These are phyloP conservation scores for Lepidurus packardi DNA, from an alignment of 1,140 invertebrate species.

Conservation along the genomic window DNA sequence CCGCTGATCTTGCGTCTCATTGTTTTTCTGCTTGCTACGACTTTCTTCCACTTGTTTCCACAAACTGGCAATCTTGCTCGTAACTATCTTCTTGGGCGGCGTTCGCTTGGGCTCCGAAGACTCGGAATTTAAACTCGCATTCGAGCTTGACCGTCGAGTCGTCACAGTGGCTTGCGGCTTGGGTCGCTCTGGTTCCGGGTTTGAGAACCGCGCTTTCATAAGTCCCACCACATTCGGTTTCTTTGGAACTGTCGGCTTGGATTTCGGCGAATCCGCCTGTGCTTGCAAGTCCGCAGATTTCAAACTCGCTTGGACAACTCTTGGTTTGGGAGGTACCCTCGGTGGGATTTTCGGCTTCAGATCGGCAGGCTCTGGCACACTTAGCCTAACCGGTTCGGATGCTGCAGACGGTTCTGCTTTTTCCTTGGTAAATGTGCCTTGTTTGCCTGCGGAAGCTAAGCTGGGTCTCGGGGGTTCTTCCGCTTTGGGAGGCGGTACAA, in stretches of 20 bases:
- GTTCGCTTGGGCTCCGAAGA: constrained; percentile 38
- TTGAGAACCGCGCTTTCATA: constrained; percentile 37
- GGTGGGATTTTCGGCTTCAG: constrained; percentile 31
- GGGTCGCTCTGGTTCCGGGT: background rate
- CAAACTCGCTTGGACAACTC: constrained; percentile 14
- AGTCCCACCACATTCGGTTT: constrained; percentile 36
- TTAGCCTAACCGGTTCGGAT: constrained; percentile 39
- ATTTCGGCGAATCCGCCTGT: constrained; percentile 31
- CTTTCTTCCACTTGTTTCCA: constrained; percentile 79
- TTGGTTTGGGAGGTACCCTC: constrained; percentile 37
- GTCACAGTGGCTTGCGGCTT: background rate
- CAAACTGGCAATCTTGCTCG: constrained; percentile 78
- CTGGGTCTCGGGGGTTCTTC: constrained; percentile 42
- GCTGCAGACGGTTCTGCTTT: constrained; percentile 46
- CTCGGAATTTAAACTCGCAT: constrained; percentile 55
- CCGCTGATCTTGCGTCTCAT: constrained; percentile 54
- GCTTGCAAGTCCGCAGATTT: background rate
- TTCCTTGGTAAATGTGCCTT: constrained; percentile 83
- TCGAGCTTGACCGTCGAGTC: constrained; percentile 50
- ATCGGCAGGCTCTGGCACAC: background rate
- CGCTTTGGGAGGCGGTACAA: background rate
- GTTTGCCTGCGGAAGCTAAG: constrained; percentile 55
- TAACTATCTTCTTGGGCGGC: constrained; percentile 58
- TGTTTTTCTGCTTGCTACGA: constrained; percentile 48
- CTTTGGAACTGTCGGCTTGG: constrained; percentile 37